A percentile compares a stretch with the other conserved stretches of the same genome.
phyloP scores from a whole-genome alignment of 2,888 invertebrate species.

The Seira ritae region DNA sequence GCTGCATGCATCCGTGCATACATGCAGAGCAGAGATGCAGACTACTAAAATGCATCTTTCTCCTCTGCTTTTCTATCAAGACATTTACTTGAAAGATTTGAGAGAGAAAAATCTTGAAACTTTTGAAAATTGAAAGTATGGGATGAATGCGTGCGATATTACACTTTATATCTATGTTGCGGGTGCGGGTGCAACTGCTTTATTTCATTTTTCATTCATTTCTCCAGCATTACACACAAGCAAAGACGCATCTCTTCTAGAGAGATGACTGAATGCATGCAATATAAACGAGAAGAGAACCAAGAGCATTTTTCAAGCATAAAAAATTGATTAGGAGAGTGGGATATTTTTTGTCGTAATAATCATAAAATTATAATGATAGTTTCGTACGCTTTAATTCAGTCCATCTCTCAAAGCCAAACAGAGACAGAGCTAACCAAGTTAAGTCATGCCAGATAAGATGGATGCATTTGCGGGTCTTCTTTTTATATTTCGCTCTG shows the following conservation, averaged over 20 bases:
- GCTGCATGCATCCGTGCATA: not conserved
- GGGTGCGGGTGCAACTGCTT: conserved; percentile 48
- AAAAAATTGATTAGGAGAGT: not conserved
- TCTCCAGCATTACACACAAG: not conserved
- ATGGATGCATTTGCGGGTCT: not conserved
- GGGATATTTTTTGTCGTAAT: not conserved
- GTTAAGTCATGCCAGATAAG: not conserved
- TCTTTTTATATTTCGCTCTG: not conserved
- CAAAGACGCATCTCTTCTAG: not conserved
- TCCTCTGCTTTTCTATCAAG: no score
- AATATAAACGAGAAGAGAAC: conserved; percentile 1
- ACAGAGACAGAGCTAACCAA: not conserved
- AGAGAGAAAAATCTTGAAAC: no score
- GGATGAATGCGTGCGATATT: no score
- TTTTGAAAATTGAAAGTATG: no score
- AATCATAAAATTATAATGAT: conserved; percentile 17
- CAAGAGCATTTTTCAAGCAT: no score
- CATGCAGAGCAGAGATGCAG: no score
- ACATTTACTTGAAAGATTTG: no score
- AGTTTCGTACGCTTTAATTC: not conserved
- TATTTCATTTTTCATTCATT: conserved; percentile 58
- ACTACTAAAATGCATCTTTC: no score
- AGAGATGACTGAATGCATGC: not conserved
- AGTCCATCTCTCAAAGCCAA: not conserved
- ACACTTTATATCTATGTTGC: no score